These are phyloP conservation scores for Solen grandis DNA, from an alignment of 1,140 invertebrate genomes.

Conservation along the genomic window DNA sequence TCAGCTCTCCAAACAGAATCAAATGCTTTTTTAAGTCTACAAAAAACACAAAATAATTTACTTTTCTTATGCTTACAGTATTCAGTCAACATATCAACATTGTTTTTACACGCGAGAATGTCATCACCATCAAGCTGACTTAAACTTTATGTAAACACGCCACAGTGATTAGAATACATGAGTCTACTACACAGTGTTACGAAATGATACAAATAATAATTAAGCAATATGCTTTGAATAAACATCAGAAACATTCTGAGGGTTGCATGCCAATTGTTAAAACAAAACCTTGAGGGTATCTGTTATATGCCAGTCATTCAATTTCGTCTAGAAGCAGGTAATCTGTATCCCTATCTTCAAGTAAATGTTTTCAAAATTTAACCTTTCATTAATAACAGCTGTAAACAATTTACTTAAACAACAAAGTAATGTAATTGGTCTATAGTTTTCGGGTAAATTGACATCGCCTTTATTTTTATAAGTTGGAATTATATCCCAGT, in stretches of 20 bases:
- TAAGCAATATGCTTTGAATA: no score
- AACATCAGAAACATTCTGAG: no score
- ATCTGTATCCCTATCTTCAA: no score
- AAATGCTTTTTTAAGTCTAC: conserved; percentile 11
- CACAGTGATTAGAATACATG: no score
- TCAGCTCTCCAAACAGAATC: conserved; percentile 1
- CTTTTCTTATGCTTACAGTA: neutral
- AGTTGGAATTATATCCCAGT: conserved; percentile 26
- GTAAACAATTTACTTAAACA: no score
- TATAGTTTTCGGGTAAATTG: neutral
- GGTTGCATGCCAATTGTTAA: no score
- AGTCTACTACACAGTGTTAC: no score
- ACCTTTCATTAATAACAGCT: neutral
- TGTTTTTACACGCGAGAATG: conserved; percentile 17
- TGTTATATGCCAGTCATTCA: no score
- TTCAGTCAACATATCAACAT: neutral
- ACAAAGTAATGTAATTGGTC: conserved; percentile 37
- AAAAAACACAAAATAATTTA: conserved; percentile 5
- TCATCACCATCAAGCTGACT: neutral
- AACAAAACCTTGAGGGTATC: no score
- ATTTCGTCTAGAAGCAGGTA: no score
- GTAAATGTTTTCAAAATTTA: no score
- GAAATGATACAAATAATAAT: no score
- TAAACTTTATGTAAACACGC: conserved; percentile 12
- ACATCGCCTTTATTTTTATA: conserved; percentile 23